Conservation (phyloP, 2,797 vertebrate species). For the Epinephelus awoara region DNA sequence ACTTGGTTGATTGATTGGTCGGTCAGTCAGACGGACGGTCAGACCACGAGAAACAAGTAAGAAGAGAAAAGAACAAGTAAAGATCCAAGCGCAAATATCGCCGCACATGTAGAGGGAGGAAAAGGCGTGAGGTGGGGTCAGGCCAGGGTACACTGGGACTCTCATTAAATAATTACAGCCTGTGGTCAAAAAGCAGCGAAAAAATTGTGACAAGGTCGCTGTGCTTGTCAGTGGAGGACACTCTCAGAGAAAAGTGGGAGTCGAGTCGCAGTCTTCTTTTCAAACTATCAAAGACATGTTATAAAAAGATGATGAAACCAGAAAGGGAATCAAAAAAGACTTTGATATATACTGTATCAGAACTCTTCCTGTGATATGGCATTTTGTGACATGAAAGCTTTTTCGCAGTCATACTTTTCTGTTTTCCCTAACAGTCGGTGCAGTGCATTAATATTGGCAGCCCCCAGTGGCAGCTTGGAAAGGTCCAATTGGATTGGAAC, state of each 20-base stretch:
- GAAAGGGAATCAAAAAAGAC: conserved; percentile 54
- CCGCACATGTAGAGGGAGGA: conserved; percentile 7
- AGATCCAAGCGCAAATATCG: conserved; percentile 9
- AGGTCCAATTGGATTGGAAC: conserved; percentile 56
- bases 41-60: neutral
- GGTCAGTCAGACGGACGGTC: neutral
- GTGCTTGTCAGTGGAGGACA: conserved; percentile 53
- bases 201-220: conserved; percentile 59
- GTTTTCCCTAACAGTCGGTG: conserved; percentile 22
- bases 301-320: conserved; percentile 62
- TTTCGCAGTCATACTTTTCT: conserved; percentile 11
- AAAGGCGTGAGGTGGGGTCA: conserved; percentile 15
- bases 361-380: conserved; percentile 52
- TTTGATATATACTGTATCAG: conserved; percentile 67
- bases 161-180: conserved; percentile 70
- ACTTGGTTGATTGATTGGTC: neutral
- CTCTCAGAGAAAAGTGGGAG: conserved; percentile 38
- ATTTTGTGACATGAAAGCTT: conserved; percentile 64
- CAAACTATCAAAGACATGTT: conserved; percentile 55
- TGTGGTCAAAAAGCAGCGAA: conserved; percentile 51
- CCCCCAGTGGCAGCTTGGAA: conserved; percentile 21
- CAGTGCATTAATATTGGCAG: conserved; percentile 55
- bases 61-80: conserved; percentile 8
- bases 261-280: conserved; percentile 34
- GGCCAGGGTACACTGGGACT: conserved; percentile 16